Evolutionary conservation across 2,888 invertebrate genomes (phyloP).

Genomic region (Onchidella celtica): DNA sequence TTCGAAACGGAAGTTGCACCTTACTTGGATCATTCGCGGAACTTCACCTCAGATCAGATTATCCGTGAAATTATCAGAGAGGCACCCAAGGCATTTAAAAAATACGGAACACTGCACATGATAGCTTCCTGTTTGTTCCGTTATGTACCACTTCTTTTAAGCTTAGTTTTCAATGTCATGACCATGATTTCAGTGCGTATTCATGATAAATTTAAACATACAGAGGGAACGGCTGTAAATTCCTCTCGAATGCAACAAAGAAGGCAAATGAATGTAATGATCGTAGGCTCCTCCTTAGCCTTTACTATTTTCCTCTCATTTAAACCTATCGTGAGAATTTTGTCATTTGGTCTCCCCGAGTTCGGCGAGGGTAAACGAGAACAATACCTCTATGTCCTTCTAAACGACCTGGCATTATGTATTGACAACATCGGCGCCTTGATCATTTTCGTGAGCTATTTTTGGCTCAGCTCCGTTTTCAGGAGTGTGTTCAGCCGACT

Average conservation of each 20-base stretch:
- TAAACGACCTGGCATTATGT: no score
- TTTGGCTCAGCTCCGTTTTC: no score
- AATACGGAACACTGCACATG: background rate
- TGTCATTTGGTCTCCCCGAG: background rate
- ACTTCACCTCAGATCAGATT: background rate
- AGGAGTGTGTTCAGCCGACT: no score
- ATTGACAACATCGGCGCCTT: no score
- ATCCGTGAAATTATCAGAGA: background rate
- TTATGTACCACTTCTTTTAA: background rate
- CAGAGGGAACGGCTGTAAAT: background rate
- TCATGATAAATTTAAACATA: background rate
- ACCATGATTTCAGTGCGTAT: background rate
- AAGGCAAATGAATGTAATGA: background rate
- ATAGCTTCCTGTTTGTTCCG: background rate
- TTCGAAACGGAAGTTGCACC: background rate
- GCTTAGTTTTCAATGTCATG: background rate
- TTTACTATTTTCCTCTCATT: background rate
- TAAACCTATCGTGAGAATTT: background rate
- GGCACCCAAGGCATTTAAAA: background rate
- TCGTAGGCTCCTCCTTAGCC: background rate
- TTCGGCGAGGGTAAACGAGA: background rate
- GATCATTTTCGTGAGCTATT: no score
- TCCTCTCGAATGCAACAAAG: no score
- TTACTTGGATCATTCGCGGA: background rate
- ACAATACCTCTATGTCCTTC: background rate